Conservation (phyloP, 2,888 invertebrate species). For the Formica aserva region DNA sequence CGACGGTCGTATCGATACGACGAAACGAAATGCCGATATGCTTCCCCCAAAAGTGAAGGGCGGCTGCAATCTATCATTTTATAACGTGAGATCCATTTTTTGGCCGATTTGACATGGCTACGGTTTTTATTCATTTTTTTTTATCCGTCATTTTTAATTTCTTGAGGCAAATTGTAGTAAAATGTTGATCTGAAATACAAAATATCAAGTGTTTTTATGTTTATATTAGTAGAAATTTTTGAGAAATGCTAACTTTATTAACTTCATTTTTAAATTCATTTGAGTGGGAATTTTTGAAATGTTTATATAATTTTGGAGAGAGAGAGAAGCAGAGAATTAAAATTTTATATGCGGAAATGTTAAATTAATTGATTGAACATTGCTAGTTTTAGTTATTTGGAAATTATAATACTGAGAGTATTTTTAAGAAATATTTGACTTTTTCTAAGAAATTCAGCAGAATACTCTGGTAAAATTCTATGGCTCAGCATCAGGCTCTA, state of each 20-base stretch:
- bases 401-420: not conserved
- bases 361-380: not conserved
- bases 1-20: conserved; percentile 11
- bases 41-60: conserved; percentile 3
- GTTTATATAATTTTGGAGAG: not conserved
- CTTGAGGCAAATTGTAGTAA: not conserved
- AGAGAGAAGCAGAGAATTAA: not conserved
- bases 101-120: conserved; percentile 18
- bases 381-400: not conserved
- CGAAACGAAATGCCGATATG: conserved; percentile 14
- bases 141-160: conserved; percentile 22
- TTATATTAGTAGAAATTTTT: not conserved
- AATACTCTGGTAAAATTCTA: not conserved
- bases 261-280: not conserved
- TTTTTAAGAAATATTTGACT: not conserved
- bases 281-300: not conserved
- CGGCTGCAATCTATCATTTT: conserved; percentile 40
- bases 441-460: not conserved
- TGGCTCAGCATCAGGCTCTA: not conserved
- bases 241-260: not conserved
- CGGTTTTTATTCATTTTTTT: conserved; percentile 7
- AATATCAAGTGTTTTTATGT: not conserved
- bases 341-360: not conserved
- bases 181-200: not conserved
- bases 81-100: conserved; percentile 37